Base-by-base conservation (phyloP, 2,888 invertebrate genomes). In the Sesia apiformis region DNA sequence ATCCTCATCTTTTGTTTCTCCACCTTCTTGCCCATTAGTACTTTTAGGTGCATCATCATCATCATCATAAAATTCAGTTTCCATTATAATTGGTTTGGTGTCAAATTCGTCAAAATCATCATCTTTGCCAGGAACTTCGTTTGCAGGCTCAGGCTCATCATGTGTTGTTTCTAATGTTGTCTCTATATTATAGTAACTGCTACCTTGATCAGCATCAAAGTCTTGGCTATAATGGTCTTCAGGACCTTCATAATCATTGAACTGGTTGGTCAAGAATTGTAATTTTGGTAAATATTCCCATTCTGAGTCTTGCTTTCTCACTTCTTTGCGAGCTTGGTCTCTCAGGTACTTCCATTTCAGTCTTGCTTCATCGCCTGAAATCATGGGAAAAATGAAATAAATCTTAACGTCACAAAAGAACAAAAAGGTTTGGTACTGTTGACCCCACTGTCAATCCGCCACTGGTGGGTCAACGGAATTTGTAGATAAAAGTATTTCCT, bases 91-190 rank as follows among this genome's bases (percentile, higher is more conserved):
- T 5, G 88, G 88, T 67, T 89, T 89, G 0, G 86, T 82, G 39
- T 89, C 88, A 56, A 89, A 89, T 60, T 89, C 88, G 38, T 89
- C 88, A 42, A 81, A 87, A n/a, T 87, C 88, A 4, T 88, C 88
- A 1, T 87, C 86, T 66, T 84, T 84, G 0, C 76, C 71, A 43
- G 60, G 69, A 0, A 70, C 69, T 0, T 69, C 69, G 23, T 58
- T 60, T 0, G 41, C 53, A 7, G 73, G 54, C 5, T 82, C 84
- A 5, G 50, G 54, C 42, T 56, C 56, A 3, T 40, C 23, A 3
- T n/a, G 46, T 5, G 50, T 50, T 50, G 50, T 7, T 39, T 50
- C 50, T 38, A 50, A 5, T 23, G 23, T 23, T 23, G 23, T 23
- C 23, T 23, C 23, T 40, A 81, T 60, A 53, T 70, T 71, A 42